Evolutionary conservation across 2,797 vertebrate species (phyloP), one percentile per base, ranked within the genome.

Genomic region (Champsocephalus esox): DNA sequence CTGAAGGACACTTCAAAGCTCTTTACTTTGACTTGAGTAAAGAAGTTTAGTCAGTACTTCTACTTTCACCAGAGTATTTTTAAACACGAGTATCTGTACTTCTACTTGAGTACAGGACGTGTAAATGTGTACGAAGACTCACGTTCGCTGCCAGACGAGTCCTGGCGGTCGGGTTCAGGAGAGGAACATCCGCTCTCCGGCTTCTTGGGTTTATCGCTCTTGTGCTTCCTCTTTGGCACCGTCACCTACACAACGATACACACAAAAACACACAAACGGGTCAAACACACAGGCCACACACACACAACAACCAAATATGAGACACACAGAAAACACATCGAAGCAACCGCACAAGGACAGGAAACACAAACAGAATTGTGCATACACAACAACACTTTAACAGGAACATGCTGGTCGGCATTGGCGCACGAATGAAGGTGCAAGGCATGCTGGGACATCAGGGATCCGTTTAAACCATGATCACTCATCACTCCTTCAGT

Each of bases 121-220:
- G 28, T 38, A 38, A 38, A 38, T 7, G 34, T 34, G 7, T 38
- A 17, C 14, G 32, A 34, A 34, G 55, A 78, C 90, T 79, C 93
- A 99, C 98, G 95, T 90, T 99, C 98, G 70, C 97, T 99, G 78
- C 97, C 98, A 49, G 98, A 99, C 0, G 98, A 99, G 87, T 99
- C 98, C 60, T 97, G 97, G 44, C 93, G 96, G 88, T 99, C 97
- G 0, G 95, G 97, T 89, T 99, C 98, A 0, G 98, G 98, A 3
- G 97, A 98, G 3, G 98, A 99, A 85, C 98, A 98, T 60, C 98
- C 97, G 52, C 96, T 97, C 83, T 97, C 95, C 13, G 95, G 95
- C 87, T 96, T 97, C 82, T 97, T 97, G 75, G 95, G 92, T 73
- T 96, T 96, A 50, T 96, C 93, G 2, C 94, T 93, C 90, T 98